Evolutionary conservation across 1,140 invertebrate species (phyloP).

Genomic region (Orussus abietinus): DNA sequence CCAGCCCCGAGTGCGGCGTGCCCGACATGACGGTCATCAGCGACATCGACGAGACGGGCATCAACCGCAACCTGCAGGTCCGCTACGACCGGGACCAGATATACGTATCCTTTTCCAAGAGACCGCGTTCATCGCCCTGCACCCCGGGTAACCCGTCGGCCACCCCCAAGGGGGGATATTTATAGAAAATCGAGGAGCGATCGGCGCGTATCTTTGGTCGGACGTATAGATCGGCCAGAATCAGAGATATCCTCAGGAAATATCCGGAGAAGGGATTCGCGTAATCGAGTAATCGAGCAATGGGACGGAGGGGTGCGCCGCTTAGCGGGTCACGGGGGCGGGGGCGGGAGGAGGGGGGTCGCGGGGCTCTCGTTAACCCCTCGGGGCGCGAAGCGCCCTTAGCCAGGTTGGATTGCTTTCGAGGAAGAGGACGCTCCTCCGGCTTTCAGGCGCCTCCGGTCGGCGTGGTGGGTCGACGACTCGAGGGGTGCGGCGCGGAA

Average conservation of each 20-base stretch:
- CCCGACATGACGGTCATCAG: constrained; percentile 93
- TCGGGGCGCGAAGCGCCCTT: constrained; percentile 26
- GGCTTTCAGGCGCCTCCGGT: too few species aligned
- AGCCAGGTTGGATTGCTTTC: constrained; percentile 26
- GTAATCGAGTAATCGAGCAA: too few species aligned
- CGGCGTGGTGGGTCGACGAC: too few species aligned
- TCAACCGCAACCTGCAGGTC: constrained; percentile 84
- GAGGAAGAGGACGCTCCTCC: constrained; percentile 18
- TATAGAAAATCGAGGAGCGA: too few species aligned
- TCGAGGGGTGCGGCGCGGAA: constrained; percentile 12
- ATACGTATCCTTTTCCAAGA: constrained; percentile 81
- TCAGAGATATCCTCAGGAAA: too few species aligned
- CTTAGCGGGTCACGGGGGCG: constrained; percentile 13
- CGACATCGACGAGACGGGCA: constrained; percentile 86
- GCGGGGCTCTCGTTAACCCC: constrained; percentile 28
- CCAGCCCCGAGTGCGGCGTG: constrained; percentile 63
- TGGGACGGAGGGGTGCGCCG: too few species aligned
- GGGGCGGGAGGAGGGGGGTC: constrained; percentile 14
- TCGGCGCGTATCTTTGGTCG: too few species aligned
- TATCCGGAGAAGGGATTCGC: too few species aligned
- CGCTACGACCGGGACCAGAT: constrained; percentile 83
- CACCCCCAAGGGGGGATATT: too few species aligned
- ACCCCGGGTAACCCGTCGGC: too few species aligned
- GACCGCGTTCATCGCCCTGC: too few species aligned
- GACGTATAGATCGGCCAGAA: not conserved